Percentiles rank a stretch among this genome's conserved stretches.
These are phyloP conservation scores for Agelastica alni DNA, from an alignment of 2,888 invertebrate genomes.

Conservation along the genomic window DNA sequence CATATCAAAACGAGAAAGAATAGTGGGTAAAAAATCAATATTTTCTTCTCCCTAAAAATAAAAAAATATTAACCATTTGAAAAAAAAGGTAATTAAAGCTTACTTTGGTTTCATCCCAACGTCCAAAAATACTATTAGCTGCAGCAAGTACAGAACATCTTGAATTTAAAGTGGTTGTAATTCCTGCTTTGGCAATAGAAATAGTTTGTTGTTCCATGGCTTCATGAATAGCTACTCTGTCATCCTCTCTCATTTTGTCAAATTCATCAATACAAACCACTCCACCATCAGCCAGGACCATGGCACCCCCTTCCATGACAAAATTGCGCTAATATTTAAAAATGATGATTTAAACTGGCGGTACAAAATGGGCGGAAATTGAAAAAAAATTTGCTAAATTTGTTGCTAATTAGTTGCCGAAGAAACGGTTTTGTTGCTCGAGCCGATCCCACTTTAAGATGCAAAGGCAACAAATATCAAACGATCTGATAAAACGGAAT, in stretches of 20 bases:
- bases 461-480: too few relatives aligned
- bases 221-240: slow-evolving; percentile 98
- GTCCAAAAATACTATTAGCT: slow-evolving; percentile 96
- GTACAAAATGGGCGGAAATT: too few relatives aligned
- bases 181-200: slow-evolving; percentile 98
- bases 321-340: slow-evolving; percentile 76
- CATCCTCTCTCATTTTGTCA: slow-evolving; percentile 99
- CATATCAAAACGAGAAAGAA: slow-evolving; percentile 98
- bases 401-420: too few relatives aligned
- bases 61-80: slow-evolving; percentile 11
- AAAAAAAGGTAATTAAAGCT: background rate
- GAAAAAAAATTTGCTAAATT: too few relatives aligned
- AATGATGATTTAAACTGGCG: slow-evolving; percentile 1
- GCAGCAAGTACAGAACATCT: slow-evolving; percentile 99
- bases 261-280: slow-evolving; percentile 99
- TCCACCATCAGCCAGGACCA: slow-evolving; percentile 99
- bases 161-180: slow-evolving; percentile 97
- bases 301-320: slow-evolving; percentile 98
- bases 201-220: slow-evolving; percentile 99
- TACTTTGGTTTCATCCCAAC: slow-evolving; percentile 95
- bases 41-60: slow-evolving; percentile 82
- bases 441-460: too few relatives aligned
- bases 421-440: too few relatives aligned
- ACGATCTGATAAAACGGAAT: too few relatives aligned
- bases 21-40: slow-evolving; percentile 99